phyloP scores from a whole-genome alignment of 2,888 invertebrate genomes.

The Plagiodera versicolora region DNA sequence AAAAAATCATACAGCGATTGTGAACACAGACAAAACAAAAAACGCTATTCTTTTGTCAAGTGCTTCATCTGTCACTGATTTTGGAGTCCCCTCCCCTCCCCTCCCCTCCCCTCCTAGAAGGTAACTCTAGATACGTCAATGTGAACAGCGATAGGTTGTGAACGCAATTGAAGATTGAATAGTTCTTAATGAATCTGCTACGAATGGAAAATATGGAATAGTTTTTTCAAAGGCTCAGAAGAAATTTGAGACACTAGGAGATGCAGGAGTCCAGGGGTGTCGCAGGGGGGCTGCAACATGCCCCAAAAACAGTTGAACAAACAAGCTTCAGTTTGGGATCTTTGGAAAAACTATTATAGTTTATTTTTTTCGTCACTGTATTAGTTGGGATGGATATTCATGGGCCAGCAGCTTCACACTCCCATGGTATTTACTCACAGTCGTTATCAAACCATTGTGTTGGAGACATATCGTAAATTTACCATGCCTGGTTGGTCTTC shows the following conservation, averaged over 20 bases:
- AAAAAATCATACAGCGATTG: too few relatives aligned
- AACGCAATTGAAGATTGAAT: constrained; percentile 38
- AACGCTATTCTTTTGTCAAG: too few relatives aligned
- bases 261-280: neutral
- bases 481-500: constrained; percentile 30
- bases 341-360: too few relatives aligned
- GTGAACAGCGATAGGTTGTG: neutral
- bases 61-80: too few relatives aligned
- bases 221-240: neutral
- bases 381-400: neutral
- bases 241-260: neutral
- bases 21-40: too few relatives aligned
- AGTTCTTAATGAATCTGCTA: constrained; percentile 37
- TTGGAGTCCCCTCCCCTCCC: too few relatives aligned
- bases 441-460: constrained; percentile 10
- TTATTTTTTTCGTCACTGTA: neutral
- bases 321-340: too few relatives aligned
- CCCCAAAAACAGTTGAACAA: too few relatives aligned
- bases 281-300: too few relatives aligned
- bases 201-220: neutral
- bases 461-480: constrained; percentile 24
- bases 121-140: too few relatives aligned
- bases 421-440: constrained; percentile 21
- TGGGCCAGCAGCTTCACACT: constrained; percentile 29
- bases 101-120: too few relatives aligned